These are phyloP conservation scores for Acrocera orbiculus DNA, from an alignment of 2,888 invertebrate species.

Conservation along the genomic window DNA sequence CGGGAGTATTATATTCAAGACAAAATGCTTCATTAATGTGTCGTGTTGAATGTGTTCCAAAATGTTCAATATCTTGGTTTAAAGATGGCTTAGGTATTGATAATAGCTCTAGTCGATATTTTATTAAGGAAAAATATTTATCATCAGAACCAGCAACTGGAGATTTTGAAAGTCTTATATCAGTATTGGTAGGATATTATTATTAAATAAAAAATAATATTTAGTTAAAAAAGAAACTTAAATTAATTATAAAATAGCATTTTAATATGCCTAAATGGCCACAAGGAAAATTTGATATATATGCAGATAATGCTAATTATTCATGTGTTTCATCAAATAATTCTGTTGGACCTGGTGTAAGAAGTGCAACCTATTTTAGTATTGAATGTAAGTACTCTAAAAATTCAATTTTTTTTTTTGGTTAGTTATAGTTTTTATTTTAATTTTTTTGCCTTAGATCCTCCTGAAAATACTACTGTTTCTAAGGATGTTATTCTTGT, in stretches of 20 bases:
- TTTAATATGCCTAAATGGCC: slow-evolving; percentile 83
- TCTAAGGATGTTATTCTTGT: slow-evolving; percentile 33
- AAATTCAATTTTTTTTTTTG: not conserved
- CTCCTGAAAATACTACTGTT: slow-evolving; percentile 72
- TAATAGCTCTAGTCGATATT: slow-evolving; percentile 42
- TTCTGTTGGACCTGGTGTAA: slow-evolving; percentile 60
- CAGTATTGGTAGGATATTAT: slow-evolving; percentile 57
- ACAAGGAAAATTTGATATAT: slow-evolving; percentile 53
- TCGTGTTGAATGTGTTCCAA: slow-evolving; percentile 75
- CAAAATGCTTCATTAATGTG: slow-evolving; percentile 63
- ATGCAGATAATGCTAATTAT: slow-evolving; percentile 62
- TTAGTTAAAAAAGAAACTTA: not conserved
- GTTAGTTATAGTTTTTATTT: slow-evolving; percentile 9
- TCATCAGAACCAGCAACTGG: slow-evolving; percentile 56
- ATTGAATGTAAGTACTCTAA: slow-evolving; percentile 85
- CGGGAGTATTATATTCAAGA: slow-evolving; percentile 60
- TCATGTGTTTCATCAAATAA: slow-evolving; percentile 66
- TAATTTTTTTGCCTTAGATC: slow-evolving; percentile 34
- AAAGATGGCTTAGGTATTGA: slow-evolving; percentile 58
- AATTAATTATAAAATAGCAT: slow-evolving; percentile 30
- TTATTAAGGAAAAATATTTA: slow-evolving; percentile 45
- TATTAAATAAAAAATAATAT: not conserved
- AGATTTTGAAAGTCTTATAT: slow-evolving; percentile 75
- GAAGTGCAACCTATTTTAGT: slow-evolving; percentile 66
- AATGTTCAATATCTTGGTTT: slow-evolving; percentile 70